Conservation (phyloP, 2,888 invertebrate genomes). For the Plebejus anna region DNA sequence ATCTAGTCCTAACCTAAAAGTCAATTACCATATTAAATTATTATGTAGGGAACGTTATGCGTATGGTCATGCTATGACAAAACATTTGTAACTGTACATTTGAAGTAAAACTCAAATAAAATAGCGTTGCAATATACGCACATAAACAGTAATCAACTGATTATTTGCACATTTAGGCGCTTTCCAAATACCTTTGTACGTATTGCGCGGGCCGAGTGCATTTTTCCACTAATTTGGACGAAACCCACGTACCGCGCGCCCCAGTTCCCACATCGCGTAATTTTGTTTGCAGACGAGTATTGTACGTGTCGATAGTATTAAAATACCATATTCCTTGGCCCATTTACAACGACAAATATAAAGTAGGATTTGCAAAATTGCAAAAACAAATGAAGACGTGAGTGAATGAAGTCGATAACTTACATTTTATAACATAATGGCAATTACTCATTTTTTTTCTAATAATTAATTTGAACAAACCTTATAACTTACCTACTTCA, state of each 20-base stretch:
- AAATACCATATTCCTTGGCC: slow-evolving; percentile 26
- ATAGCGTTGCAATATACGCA: not conserved
- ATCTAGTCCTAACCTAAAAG: too few species aligned
- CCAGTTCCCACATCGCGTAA: slow-evolving; percentile 37
- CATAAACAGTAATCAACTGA: not conserved
- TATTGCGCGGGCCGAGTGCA: not conserved
- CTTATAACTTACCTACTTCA: too few species aligned
- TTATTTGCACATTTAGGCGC: slow-evolving; percentile 18
- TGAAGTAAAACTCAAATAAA: not conserved
- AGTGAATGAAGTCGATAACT: too few species aligned
- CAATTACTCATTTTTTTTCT: too few species aligned
- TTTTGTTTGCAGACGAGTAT: slow-evolving; percentile 25
- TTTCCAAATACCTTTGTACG: slow-evolving; percentile 10
- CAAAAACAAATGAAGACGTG: too few species aligned
- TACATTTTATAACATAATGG: too few species aligned
- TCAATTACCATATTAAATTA: too few species aligned
- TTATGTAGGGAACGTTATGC: too few species aligned
- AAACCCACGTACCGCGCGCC: slow-evolving; percentile 37
- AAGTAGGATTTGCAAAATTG: not conserved
- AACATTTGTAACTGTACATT: not conserved
- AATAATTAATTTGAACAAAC: too few species aligned
- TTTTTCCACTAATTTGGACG: slow-evolving; percentile 37
- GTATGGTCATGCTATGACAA: too few species aligned
- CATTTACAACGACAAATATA: not conserved
- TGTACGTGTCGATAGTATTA: slow-evolving; percentile 28